phyloP scores from a whole-genome alignment of 2,888 invertebrate genomes.

The Brachyptera risi region DNA sequence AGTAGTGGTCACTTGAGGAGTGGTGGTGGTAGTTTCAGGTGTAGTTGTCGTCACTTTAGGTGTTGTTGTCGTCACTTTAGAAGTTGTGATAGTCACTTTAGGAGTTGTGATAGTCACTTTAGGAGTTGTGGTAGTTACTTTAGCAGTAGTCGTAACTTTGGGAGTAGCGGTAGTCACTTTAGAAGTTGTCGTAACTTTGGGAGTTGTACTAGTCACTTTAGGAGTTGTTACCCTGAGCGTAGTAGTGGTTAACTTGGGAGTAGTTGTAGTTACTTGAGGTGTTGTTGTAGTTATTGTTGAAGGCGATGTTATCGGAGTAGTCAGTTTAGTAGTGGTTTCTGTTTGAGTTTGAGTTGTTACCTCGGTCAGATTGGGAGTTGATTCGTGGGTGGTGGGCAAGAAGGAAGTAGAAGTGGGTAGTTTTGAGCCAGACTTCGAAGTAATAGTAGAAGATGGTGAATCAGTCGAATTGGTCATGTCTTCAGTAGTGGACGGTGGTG shows the following conservation, averaged over 20 bases:
- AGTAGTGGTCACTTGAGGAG: constrained; percentile 20
- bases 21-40: too few relatives aligned
- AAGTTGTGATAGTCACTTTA: constrained; percentile 28
- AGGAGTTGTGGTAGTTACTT: constrained; percentile 37
- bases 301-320: constrained; percentile 9
- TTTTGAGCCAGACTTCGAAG: constrained; percentile 1
- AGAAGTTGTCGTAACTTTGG: background rate
- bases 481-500: constrained; percentile 38
- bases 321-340: constrained; percentile 26
- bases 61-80: background rate
- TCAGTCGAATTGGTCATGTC: constrained; percentile 34
- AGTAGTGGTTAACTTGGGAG: constrained; percentile 27
- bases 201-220: constrained; percentile 15
- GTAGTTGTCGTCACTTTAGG: background rate
- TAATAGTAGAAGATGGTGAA: constrained; percentile 30
- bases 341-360: constrained; percentile 4
- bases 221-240: constrained; percentile 17
- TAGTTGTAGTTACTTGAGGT: constrained; percentile 17
- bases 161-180: constrained; percentile 22
- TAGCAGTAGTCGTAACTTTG: constrained; percentile 25
- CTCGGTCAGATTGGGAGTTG: constrained; percentile 22
- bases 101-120: constrained; percentile 34
- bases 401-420: constrained; percentile 24
- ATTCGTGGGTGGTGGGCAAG: constrained; percentile 1
- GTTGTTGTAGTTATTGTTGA: constrained; percentile 19